Conservation (phyloP, 1,140 invertebrate genomes). For the Diachasma alloeum region DNA sequence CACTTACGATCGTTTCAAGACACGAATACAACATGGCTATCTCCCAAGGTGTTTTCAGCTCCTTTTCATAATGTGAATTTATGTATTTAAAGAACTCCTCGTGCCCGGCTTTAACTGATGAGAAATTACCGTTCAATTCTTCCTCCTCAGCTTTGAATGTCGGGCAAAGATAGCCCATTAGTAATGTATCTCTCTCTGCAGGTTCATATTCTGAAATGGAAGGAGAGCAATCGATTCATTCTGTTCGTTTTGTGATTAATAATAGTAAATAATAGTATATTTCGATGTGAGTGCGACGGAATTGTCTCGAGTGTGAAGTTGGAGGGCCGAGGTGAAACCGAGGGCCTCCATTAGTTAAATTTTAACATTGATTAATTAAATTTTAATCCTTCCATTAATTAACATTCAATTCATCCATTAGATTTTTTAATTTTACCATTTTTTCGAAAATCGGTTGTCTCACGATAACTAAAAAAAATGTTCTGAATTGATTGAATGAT, state of each 20-base stretch:
- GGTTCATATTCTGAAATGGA: constrained; percentile 43
- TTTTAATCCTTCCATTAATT: too few species aligned
- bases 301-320: too few species aligned
- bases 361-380: neutral
- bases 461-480: too few species aligned
- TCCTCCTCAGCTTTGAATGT: constrained; percentile 37
- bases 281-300: too few species aligned
- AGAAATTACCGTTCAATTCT: neutral
- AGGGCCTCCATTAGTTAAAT: too few species aligned
- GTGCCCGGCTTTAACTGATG: constrained; percentile 24
- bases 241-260: too few species aligned
- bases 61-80: constrained; percentile 34
- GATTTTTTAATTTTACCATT: too few species aligned
- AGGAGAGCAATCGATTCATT: neutral
- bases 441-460: too few species aligned
- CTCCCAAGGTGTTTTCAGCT: constrained; percentile 40
- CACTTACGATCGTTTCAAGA: constrained; percentile 50
- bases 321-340: too few species aligned
- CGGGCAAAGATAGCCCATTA: constrained; percentile 52
- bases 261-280: too few species aligned
- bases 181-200: constrained; percentile 40
- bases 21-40: constrained; percentile 42
- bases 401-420: too few species aligned
- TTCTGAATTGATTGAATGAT: too few species aligned
- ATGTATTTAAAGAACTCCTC: constrained; percentile 39